Base-by-base conservation (phyloP, 2,113 vertebrate genomes). In the Serilophus lunatus region DNA sequence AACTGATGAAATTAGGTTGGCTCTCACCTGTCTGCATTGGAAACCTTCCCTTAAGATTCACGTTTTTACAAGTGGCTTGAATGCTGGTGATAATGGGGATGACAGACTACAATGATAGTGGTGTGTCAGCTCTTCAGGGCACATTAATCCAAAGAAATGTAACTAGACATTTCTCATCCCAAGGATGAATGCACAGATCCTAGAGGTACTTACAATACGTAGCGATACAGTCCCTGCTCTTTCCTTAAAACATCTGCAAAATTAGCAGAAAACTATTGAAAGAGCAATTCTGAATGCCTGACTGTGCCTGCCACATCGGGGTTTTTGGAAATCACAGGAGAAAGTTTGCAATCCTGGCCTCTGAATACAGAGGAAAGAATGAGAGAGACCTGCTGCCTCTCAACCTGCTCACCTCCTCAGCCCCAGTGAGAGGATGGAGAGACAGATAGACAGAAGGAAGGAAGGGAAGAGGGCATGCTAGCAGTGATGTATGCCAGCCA, bases 151-250 rank as follows among this genome's bases (percentile, higher is more conserved):
- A 64, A 64, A 23, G 61, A 90, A 93, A 97, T 50, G 36, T 86
- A 96, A 95, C 92, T 10, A 96, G 90, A 84, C 80, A 76, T 94
- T 92, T 92, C 90, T 94, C 82, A 94, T 84, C 80, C 72, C 36
- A 61, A 42, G 76, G 90, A 84, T 49, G 81, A 86, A 86, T 6
- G 57, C 72, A 74, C 36, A 86, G 69, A 88, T 83, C 83, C 36
- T 64, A 75, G 51, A 1, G 22, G 44, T 54, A 76, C 78, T 85
- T 90, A 81, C 79, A 96, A 71, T 36, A 33, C 0, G 35, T 1
- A 24, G 51, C 0, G 0, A 71, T 19, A 66, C 9, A 3, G 6
- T 14, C 47, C 36, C 49, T 24, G n/a, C 0, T 6, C n/a, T 49
- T 22, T 65, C 66, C 59, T 79, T 12, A 1, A 71, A 89, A 82